Evolutionary conservation across 2,888 invertebrate genomes (phyloP).

Genomic region (Pardosa pseudoannulata): DNA sequence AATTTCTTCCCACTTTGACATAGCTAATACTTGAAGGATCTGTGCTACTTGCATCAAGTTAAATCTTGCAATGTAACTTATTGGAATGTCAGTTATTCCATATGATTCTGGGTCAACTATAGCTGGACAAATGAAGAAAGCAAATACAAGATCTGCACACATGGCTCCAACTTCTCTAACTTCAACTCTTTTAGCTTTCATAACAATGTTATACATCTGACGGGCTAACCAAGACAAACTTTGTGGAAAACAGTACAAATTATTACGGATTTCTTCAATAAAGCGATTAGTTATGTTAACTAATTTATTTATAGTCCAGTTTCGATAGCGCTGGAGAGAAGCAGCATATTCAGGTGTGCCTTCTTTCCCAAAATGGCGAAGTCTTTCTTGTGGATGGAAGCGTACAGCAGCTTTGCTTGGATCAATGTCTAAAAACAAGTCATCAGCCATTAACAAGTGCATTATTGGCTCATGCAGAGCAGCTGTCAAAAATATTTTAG

Average conservation of each 20-base stretch:
- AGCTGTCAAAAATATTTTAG: conserved; percentile 94
- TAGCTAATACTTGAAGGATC: conserved; percentile 92
- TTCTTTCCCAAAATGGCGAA: conserved; percentile 87
- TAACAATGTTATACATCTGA: conserved; percentile 86
- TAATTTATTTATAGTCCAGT: conserved; percentile 87
- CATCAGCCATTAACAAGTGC: conserved; percentile 87
- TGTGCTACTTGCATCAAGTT: conserved; percentile 88
- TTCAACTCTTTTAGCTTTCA: conserved; percentile 81
- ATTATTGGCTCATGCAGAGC: conserved; percentile 94
- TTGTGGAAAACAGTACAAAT: conserved; percentile 93
- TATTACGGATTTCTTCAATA: conserved; percentile 87
- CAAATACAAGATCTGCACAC: conserved; percentile 94
- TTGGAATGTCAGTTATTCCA: conserved; percentile 88
- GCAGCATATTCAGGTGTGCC: conserved; percentile 85
- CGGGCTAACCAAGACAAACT: conserved; percentile 93
- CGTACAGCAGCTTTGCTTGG: conserved; percentile 83
- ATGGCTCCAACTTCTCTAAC: conserved; percentile 81
- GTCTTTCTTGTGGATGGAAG: conserved; percentile 81
- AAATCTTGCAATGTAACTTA: conserved; percentile 92
- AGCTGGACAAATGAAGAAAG: conserved; percentile 95
- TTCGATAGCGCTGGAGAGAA: conserved; percentile 87
- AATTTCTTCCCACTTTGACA: conserved; percentile 89
- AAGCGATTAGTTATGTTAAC: conserved; percentile 88
- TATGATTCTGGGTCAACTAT: conserved; percentile 97
- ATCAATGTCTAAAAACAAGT: conserved; percentile 93